Base-by-base conservation (phyloP, 2,113 vertebrate species). In the Nothobranchius kuhntae region DNA sequence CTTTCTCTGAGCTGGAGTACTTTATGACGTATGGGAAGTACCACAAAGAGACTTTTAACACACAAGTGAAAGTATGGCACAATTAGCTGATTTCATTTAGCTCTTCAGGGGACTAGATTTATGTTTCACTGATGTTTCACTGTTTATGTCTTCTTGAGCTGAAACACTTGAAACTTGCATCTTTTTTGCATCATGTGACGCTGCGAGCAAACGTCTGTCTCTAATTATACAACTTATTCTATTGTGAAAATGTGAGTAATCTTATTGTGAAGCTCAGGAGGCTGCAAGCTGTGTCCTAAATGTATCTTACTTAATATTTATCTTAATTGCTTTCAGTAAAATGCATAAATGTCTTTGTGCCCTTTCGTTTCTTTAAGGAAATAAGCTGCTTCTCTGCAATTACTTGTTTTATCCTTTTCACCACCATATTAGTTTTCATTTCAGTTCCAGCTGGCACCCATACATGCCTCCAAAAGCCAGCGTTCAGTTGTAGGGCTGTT, bases 211-310 rank as follows among this genome's bases (percentile, higher is more conserved):
- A 77, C 48, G 44, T 78, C 52, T 66, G 62, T 45, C 53, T 42
- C 71, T 66, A 77, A 79, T 86, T 82, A 86, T 45, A 59, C n/a
- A 60, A 68, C 30, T 57, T 78, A 67, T 61, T 77, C 70, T 75
- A 53, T 55, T 65, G 68, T 78, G 81, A 76, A 83, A 80, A 71
- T 76, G 61, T 42, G 57, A 68, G 47, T 68, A 13, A 76, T 75
- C 68, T 75, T 68, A 26, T 74, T 74, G 55, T 75, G 30, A 35
- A 66, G 58, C 17, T 15, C n/a, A 15, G 13, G 21, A 10, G 57
- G 66, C 73, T 2, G 0, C 13, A 53, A 80, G 56, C 68, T 2
- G 17, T 65, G 77, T 73, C 42, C 61, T 61, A 68, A 66, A 53
- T 3, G 14, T 47, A 48, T 12, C n/a, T 67, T 68, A 54, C 45